Percentiles rank a stretch among this genome's conserved stretches.
phyloP scores from a whole-genome alignment of 2,113 vertebrate genomes.

The Atlantisia rogersi region DNA sequence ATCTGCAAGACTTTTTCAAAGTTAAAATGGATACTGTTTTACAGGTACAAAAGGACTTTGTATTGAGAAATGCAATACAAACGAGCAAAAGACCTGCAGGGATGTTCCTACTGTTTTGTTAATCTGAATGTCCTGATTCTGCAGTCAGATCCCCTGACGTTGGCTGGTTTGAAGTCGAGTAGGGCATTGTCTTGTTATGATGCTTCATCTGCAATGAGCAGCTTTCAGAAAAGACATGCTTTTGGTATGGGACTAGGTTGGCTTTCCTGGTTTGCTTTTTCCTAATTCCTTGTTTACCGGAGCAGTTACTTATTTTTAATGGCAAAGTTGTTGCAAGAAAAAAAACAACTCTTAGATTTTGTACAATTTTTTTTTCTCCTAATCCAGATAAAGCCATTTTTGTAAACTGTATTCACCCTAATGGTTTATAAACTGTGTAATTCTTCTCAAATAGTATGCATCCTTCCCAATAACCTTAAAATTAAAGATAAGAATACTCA shows the following conservation, averaged over 20 bases:
- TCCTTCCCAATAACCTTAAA: not conserved
- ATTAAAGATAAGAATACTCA: not conserved
- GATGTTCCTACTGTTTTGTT: not conserved
- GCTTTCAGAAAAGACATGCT: not conserved
- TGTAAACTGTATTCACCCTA: not conserved
- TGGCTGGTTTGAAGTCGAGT: not conserved
- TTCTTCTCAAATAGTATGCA: not conserved
- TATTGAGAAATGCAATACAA: not conserved
- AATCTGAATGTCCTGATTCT: not conserved
- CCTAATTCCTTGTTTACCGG: not conserved
- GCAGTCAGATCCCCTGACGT: not conserved
- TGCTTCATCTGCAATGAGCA: not conserved
- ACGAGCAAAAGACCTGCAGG: not conserved
- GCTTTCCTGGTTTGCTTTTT: not conserved
- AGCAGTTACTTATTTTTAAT: not conserved
- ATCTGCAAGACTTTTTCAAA: not conserved
- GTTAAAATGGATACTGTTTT: not conserved
- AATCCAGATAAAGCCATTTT: not conserved
- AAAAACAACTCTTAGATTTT: not conserved
- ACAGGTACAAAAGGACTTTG: not conserved
- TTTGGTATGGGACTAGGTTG: not conserved
- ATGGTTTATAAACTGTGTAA: not conserved
- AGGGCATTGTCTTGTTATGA: not conserved
- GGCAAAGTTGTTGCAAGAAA: not conserved
- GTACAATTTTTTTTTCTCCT: not conserved